phyloP scores from a whole-genome alignment of 2,888 invertebrate genomes.

The Odontothrips loti region DNA sequence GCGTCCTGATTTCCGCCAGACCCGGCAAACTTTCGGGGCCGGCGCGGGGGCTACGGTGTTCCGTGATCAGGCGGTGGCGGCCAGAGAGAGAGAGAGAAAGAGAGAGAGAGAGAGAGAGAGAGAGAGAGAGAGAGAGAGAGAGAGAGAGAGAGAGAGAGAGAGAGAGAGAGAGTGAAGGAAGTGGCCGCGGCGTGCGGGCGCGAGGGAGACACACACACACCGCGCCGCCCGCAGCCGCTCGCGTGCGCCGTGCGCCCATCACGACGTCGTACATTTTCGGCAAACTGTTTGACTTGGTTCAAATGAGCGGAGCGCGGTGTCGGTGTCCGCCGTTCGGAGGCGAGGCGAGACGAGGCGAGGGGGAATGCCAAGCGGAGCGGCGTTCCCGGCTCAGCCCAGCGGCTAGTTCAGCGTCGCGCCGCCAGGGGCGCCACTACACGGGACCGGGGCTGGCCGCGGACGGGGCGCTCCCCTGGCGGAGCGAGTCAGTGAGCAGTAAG shows the following conservation, averaged over 20 bases:
- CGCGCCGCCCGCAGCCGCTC: too few species aligned
- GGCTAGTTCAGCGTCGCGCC: neutral
- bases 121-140: constrained; percentile 1
- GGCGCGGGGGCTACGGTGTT: too few species aligned
- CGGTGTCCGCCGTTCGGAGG: too few species aligned
- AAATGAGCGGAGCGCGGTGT: too few species aligned
- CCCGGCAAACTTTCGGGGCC: too few species aligned
- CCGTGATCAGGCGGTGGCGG: neutral
- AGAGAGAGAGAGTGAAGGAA: neutral
- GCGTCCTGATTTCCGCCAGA: too few species aligned
- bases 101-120: neutral
- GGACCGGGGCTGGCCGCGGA: neutral
- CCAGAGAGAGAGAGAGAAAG: neutral
- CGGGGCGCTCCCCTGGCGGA: neutral
- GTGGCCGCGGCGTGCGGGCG: too few species aligned
- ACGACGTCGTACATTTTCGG: too few species aligned
- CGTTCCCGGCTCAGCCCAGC: neutral
- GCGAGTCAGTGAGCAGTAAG: too few species aligned
- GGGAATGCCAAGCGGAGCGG: neutral
- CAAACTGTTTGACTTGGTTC: too few species aligned
- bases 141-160: constrained; percentile 1
- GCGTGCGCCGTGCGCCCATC: too few species aligned
- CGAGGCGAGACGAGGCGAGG: neutral
- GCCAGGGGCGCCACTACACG: neutral
- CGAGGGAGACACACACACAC: too few species aligned